Conservation (phyloP, 2,797 vertebrate genomes). For the Scolopax bukidnonensis region DNA sequence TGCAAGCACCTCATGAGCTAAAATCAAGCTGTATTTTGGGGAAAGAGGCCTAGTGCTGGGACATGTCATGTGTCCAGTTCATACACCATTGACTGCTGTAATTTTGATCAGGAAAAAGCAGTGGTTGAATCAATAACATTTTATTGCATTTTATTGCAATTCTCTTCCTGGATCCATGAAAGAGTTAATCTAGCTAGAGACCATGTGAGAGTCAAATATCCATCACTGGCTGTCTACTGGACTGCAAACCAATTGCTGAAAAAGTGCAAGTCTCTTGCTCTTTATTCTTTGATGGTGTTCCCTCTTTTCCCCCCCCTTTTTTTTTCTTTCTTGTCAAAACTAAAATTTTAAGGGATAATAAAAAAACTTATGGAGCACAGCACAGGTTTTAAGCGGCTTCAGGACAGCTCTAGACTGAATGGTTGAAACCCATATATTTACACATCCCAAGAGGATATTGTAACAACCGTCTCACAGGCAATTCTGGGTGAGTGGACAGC, state of each 20-base stretch:
- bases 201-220: background rate
- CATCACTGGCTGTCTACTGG: background rate
- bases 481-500: background rate
- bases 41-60: background rate
- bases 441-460: background rate
- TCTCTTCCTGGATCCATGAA: background rate
- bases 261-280: background rate
- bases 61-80: rapidly evolving
- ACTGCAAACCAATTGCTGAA: background rate
- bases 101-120: background rate
- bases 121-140: background rate
- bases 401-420: background rate
- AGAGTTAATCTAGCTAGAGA: background rate
- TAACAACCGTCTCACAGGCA: background rate
- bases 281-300: background rate
- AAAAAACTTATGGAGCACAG: background rate
- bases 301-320: too few species aligned
- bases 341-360: background rate
- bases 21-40: background rate
- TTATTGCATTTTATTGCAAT: background rate
- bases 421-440: background rate
- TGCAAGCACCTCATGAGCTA: background rate
- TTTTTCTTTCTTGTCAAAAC: background rate
- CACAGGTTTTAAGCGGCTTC: background rate
- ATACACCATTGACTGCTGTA: background rate